Base-by-base conservation (phyloP, 2,888 invertebrate genomes). In the Agrotis exclamationis region DNA sequence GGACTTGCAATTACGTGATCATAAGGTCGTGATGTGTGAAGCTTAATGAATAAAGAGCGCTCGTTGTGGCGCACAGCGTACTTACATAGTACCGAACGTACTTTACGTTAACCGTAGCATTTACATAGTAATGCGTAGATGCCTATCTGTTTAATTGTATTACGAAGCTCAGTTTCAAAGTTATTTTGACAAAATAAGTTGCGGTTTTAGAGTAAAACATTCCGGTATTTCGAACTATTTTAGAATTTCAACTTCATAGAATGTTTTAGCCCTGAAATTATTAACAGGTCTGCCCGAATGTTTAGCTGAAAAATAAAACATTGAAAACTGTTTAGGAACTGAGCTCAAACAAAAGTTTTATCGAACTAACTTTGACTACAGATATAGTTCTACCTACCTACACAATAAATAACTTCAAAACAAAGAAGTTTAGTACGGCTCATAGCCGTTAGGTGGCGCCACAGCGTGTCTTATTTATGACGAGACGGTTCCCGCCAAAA, bases 401-500 rank as follows among this genome's bases (percentile, higher is more conserved):
- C 3, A 48, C n/a, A n/a, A n/a, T n/a, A 51, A 63, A 67, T 63
- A 72, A 47, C 53, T 71, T 71, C 53, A 77, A 71, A 82, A 80
- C 73, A 80, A 84, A 74, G 67, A 75, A 14, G 28, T 9, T 9
- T 20, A 64, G 72, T 80, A 58, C 48, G 18, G 20, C 44, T 48
- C 57, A 58, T 47, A 54, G 76, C 50, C 77, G 75, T 60, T 66
- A 84, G 84, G 84, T 85, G 86, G 86, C 85, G 63, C 72, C 64
- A 68, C 65, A 86, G 87, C 88, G 88, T 89, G 74, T 70, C 83
- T 81, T 85, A 85, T 82, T 81, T 85, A 85, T 82, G 81, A 85
- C 82, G 64, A 83, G 76, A 72, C 70, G 63, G 70, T 87, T 88
- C 88, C 90, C 89, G 88, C 88, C 88, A 86, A 89, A 89, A 86